Evolutionary conservation across 2,888 invertebrate genomes (phyloP).

Genomic region (Dryomyza anilis): DNA sequence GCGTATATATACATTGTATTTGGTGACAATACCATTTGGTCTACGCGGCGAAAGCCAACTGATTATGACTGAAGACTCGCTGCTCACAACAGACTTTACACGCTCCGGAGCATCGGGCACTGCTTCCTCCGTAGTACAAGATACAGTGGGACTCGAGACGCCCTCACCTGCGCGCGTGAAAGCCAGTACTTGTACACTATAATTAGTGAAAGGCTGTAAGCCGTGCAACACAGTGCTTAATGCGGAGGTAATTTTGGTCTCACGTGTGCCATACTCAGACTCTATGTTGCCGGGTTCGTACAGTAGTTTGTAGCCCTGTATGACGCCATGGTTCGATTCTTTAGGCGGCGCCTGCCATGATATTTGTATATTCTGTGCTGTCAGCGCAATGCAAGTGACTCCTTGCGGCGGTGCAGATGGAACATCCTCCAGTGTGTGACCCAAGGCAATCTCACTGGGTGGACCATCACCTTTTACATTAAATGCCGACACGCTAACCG

Average conservation of each 20-base stretch:
- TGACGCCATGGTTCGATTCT: constrained; percentile 70
- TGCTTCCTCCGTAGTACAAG: constrained; percentile 68
- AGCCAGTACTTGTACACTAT: constrained; percentile 69
- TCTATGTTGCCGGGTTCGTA: constrained; percentile 65
- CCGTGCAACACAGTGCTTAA: constrained; percentile 65
- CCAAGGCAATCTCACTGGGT: constrained; percentile 68
- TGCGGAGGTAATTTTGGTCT: constrained; percentile 65
- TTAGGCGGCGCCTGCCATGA: constrained; percentile 72
- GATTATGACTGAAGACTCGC: constrained; percentile 66
- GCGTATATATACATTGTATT: constrained; percentile 68
- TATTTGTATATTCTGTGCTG: constrained; percentile 74
- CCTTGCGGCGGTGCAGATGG: constrained; percentile 73
- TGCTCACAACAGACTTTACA: constrained; percentile 67
- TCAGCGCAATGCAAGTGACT: constrained; percentile 71
- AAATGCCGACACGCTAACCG: constrained; percentile 78
- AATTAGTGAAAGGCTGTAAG: constrained; percentile 69
- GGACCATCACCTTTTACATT: constrained; percentile 83
- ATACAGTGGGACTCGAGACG: constrained; percentile 64
- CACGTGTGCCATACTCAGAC: constrained; percentile 57
- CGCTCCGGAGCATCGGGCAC: constrained; percentile 68
- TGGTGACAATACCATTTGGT: constrained; percentile 68
- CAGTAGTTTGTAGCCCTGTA: constrained; percentile 78
- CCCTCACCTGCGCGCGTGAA: constrained; percentile 70
- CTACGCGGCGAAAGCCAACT: constrained; percentile 70
- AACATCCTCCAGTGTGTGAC: constrained; percentile 62